Percentiles rank a stretch among this genome's conserved stretches.
Conservation (phyloP, 2,113 vertebrate species). For the Cyprinodon tularosa region DNA sequence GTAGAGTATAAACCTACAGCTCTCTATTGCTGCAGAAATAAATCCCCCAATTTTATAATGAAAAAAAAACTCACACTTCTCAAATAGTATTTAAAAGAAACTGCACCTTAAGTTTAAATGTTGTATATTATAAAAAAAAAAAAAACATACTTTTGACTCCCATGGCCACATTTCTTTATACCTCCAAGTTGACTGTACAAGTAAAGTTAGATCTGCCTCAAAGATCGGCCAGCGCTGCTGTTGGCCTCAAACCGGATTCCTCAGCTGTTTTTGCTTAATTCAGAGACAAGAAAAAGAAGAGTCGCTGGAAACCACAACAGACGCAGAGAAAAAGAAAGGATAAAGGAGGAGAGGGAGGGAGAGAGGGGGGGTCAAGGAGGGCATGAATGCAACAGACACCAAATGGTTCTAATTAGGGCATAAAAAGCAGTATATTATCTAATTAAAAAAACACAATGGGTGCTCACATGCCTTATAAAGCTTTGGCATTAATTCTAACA, state of each 20-base stretch:
- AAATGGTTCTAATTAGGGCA: conserved; percentile 22
- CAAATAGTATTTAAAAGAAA: neutral
- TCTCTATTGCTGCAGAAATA: too few species aligned
- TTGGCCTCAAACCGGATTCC: conserved; percentile 75
- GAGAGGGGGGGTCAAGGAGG: neutral
- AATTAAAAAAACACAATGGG: neutral
- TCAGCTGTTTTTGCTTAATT: conserved; percentile 82
- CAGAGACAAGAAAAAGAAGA: conserved; percentile 58
- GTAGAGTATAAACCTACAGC: too few species aligned
- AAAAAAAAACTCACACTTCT: neutral
- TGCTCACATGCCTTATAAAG: conserved; percentile 3
- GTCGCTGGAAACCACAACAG: conserved; percentile 62
- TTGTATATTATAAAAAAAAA: neutral
- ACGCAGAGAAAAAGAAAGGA: conserved; percentile 36
- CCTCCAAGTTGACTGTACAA: conserved; percentile 30
- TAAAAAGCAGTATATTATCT: neutral
- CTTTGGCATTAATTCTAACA: neutral
- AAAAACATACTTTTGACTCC: neutral
- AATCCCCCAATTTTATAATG: neutral
- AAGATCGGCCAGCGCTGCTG: conserved; percentile 59
- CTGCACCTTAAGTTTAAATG: neutral
- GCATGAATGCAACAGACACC: conserved; percentile 1
- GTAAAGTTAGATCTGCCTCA: conserved; percentile 36
- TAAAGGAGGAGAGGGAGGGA: neutral
- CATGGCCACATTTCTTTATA: conserved; percentile 23